Conservation (phyloP, 2,888 invertebrate species). For the Adelphocoris suturalis region DNA sequence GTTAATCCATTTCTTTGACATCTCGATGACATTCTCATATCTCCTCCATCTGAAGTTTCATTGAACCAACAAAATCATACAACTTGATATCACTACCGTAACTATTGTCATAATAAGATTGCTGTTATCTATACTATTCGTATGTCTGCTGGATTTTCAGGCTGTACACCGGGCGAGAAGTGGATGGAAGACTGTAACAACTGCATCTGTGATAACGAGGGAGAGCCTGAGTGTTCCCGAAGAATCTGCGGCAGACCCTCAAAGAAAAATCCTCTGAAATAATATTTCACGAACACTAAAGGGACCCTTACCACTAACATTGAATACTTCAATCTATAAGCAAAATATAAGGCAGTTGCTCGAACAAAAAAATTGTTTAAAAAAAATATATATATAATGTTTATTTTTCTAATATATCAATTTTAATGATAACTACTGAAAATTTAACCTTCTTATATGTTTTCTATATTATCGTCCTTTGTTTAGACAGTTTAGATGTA, state of each 20-base stretch:
- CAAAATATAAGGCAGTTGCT: neutral
- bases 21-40: too few species aligned
- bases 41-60: too few species aligned
- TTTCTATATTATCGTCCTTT: too few species aligned
- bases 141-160: constrained; percentile 41
- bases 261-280: neutral
- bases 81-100: too few species aligned
- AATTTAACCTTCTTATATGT: too few species aligned
- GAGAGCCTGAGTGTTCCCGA: constrained; percentile 66
- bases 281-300: neutral
- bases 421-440: neutral
- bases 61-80: too few species aligned
- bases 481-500: too few species aligned
- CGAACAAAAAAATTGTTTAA: constrained; percentile 1
- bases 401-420: neutral
- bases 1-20: too few species aligned
- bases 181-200: constrained; percentile 70
- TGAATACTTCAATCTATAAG: neutral
- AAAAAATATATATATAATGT: neutral
- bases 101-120: too few species aligned
- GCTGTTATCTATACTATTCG: neutral
- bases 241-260: constrained; percentile 43
- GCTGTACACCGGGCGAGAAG: constrained; percentile 61
- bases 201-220: constrained; percentile 67
- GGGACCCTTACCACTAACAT: too few species aligned